Evolutionary conservation across 2,797 vertebrate species (phyloP), one percentile per base, ranked within the genome.

Genomic region (Tauraco hartlaubi): DNA sequence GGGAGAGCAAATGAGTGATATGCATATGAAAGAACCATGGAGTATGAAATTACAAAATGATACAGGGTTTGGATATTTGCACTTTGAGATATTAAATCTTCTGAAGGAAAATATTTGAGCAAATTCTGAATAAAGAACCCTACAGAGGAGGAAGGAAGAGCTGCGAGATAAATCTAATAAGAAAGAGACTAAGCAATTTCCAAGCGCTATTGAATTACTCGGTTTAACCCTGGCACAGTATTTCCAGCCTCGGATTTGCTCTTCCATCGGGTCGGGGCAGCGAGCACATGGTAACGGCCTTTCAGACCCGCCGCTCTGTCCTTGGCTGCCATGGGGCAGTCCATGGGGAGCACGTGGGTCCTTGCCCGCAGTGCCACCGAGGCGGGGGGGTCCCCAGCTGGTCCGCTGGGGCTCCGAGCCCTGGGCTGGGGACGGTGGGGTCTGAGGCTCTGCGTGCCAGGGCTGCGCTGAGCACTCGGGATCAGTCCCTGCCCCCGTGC

Each of bases 31-130:
- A 97, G 95, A 66, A 66, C 67, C 81, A 48, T 67, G 49, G 84
- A 92, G 88, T 93, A 95, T 95, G 88, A 95, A 96, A 97, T 95
- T 96, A 92, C 92, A 89, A 87, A 95, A 96, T 97, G 48, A 96
- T 95, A 92, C 94, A 86, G 86, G 90, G 86, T 96, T 96, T 96
- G 95, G 77, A 44, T 94, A 89, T 96, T 96, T 96, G 93, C 93
- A 97, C 95, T 95, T 88, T 75, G 82, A 95, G 82, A 94, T 93
- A 95, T 90, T 92, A 94, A 92, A 95, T 92, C 94, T 94, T 96
- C 78, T 77, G 77, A 93, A 91, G 92, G 93, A 90, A 97, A 97
- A 95, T 92, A 95, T 96, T 96, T 96, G 80, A 94, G 77, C 71
- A 92, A 92, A 94, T 84, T 87, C 77, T 71, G 86, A 79, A 91